These are phyloP conservation scores for Alcedo quadribrachys DNA, from an alignment of 2,797 vertebrate genomes.

Conservation along the genomic window DNA sequence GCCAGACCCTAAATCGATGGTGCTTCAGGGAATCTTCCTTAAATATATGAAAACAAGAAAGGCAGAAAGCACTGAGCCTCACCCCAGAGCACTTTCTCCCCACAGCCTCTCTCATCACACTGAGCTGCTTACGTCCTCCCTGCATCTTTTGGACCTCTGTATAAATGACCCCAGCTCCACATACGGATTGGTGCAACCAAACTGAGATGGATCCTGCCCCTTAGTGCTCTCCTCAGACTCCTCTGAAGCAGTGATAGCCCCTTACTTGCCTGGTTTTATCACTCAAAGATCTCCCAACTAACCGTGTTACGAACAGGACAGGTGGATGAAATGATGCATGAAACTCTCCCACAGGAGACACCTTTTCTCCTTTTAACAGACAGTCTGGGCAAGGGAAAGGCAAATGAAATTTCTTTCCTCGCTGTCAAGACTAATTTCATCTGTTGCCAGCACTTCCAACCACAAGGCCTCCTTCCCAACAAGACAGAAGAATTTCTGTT, in stretches of 20 bases:
- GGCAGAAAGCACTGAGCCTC: neutral
- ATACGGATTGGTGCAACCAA: neutral
- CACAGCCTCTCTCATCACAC: neutral
- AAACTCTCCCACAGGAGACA: constrained; percentile 4
- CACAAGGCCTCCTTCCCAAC: neutral
- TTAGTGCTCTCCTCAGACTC: neutral
- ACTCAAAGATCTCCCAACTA: neutral
- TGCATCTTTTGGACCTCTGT: neutral
- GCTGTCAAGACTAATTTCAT: neutral
- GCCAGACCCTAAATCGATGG: neutral
- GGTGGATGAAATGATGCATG: neutral
- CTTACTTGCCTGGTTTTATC: neutral
- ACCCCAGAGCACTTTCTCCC: neutral
- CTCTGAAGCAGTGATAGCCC: neutral
- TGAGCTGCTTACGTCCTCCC: neutral
- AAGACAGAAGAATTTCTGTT: neutral
- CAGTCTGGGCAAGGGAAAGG: neutral
- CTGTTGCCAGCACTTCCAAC: neutral
- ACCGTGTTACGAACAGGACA: constrained; percentile 3
- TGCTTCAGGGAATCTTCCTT: neutral
- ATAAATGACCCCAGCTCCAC: neutral
- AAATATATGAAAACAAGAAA: neutral
- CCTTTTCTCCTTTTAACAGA: neutral
- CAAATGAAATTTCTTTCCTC: constrained; percentile 12
- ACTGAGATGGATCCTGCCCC: neutral